Evolutionary conservation across 2,113 vertebrate genomes (phyloP).

Genomic region (Oreochromis niloticus): DNA sequence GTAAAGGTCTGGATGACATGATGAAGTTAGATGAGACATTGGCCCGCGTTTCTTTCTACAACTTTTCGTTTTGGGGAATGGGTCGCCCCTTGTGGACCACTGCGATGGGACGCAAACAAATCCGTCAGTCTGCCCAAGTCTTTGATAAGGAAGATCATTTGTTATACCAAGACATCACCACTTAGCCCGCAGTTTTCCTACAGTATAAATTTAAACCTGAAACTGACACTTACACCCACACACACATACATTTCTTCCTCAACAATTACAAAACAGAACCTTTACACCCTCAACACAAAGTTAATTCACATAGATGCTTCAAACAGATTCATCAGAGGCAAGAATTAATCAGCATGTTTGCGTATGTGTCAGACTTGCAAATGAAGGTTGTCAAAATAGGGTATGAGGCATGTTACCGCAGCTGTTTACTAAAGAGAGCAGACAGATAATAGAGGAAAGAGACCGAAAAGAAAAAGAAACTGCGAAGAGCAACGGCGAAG

Average conservation of each 20-base stretch:
- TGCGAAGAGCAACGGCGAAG: background rate
- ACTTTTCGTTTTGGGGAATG: background rate
- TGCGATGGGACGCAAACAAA: background rate
- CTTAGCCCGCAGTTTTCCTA: background rate
- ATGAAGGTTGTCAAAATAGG: conserved; percentile 42
- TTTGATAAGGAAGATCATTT: background rate
- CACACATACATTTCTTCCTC: background rate
- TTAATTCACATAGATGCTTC: background rate
- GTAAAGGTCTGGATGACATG: background rate
- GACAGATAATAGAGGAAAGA: background rate
- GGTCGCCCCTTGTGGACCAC: background rate
- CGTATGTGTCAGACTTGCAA: conserved; percentile 29
- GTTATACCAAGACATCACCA: background rate
- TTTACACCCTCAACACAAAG: background rate
- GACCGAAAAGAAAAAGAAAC: background rate
- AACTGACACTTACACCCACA: background rate
- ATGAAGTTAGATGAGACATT: background rate
- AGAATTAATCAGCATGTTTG: conserved; percentile 10
- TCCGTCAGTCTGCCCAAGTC: background rate
- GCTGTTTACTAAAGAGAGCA: conserved; percentile 22
- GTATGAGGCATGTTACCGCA: conserved; percentile 8
- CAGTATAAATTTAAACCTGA: background rate
- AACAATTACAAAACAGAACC: background rate
- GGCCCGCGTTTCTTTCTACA: background rate
- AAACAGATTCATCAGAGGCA: conserved; percentile 12